These are phyloP conservation scores for Dryococelus australis DNA, from an alignment of 2,888 invertebrate species.

Conservation along the genomic window DNA sequence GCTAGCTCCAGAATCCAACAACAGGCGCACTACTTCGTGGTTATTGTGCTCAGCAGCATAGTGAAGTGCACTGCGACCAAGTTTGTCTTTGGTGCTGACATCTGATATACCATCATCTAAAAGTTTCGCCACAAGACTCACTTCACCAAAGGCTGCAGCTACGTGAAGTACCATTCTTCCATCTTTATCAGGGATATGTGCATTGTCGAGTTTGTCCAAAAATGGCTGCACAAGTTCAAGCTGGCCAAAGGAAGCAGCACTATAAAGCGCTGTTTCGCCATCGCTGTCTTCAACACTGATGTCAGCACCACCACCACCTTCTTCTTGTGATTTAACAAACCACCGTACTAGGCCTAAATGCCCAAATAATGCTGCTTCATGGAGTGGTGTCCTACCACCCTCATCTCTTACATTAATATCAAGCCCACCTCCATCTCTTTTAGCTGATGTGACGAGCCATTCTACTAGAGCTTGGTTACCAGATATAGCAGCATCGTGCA, in stretches of 20 bases:
- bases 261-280: not conserved
- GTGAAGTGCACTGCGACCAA: not conserved
- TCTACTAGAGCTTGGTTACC: not conserved
- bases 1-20: not conserved
- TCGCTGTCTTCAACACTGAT: not conserved
- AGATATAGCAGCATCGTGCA: conserved; percentile 7
- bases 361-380: not conserved
- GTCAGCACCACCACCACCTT: not conserved
- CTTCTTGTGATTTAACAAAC: not conserved
- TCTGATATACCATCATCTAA: not conserved
- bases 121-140: not conserved
- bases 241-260: not conserved
- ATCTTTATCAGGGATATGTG: not conserved
- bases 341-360: not conserved
- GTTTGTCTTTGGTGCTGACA: not conserved
- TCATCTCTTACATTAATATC: not conserved
- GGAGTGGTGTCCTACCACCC: not conserved
- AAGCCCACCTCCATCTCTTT: not conserved
- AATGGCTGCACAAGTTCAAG: not conserved
- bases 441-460: not conserved
- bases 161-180: not conserved
- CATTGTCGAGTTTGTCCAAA: not conserved
- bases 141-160: not conserved
- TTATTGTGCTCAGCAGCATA: not conserved
- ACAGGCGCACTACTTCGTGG: not conserved